Evolutionary conservation across 1,140 invertebrate genomes (phyloP).

Genomic region (Caenorhabditis tropicalis): DNA sequence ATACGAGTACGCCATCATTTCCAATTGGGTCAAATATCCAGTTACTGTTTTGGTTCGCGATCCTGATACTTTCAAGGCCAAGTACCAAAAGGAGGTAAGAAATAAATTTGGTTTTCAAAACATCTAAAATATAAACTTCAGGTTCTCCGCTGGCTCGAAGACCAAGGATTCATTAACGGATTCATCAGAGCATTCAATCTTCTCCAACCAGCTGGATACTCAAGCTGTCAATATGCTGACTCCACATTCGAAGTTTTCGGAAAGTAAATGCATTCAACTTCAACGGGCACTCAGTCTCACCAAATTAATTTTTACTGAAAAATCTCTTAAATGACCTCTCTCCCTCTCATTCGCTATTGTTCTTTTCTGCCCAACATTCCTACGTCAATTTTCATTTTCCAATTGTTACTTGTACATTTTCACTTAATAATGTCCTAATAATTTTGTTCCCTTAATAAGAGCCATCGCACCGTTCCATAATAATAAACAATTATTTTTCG

Average conservation of each 20-base stretch:
- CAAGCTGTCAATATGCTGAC: slow-evolving; percentile 70
- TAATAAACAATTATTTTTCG: slow-evolving; percentile 1
- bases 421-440: slow-evolving; percentile 34
- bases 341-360: slow-evolving; percentile 25
- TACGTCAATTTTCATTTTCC: neutral
- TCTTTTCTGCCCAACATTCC: neutral
- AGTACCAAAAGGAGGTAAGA: slow-evolving; percentile 65
- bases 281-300: slow-evolving; percentile 24
- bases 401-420: slow-evolving; percentile 42
- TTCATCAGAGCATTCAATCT: slow-evolving; percentile 72
- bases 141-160: slow-evolving; percentile 70
- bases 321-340: slow-evolving; percentile 41
- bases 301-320: slow-evolving; percentile 41
- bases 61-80: slow-evolving; percentile 71
- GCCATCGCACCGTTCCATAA: neutral
- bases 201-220: slow-evolving; percentile 68
- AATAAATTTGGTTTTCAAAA: neutral
- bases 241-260: slow-evolving; percentile 72
- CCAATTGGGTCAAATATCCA: slow-evolving; percentile 68
- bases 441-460: neutral
- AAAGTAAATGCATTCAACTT: slow-evolving; percentile 41
- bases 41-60: slow-evolving; percentile 71
- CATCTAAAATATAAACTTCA: slow-evolving; percentile 50
- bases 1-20: slow-evolving; percentile 71
- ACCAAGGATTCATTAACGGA: slow-evolving; percentile 71